Evolutionary conservation across 2,888 invertebrate species (phyloP), one percentile per base, ranked within the genome.

Genomic region (Boloria euphrosyne): DNA sequence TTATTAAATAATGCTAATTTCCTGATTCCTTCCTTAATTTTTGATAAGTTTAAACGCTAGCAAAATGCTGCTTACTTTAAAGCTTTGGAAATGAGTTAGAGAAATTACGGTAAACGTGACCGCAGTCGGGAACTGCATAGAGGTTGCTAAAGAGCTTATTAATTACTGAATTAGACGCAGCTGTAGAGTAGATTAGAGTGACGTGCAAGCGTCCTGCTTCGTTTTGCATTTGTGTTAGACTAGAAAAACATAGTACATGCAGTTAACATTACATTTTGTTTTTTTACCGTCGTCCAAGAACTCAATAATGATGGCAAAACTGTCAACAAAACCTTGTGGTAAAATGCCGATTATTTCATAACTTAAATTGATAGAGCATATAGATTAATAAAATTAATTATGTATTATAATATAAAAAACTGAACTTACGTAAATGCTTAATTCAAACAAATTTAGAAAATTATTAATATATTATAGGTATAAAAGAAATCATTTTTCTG

Each of bases 401-500:
- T 3, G 10, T 38, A 10, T 38, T 10, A 10, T 10, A 38, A 38
- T 38, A 38, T 10, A 38, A 38, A 38, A 38, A 38, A 38, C 10
- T 38, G 2, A 38, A 10, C 10, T 38, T 38, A 38, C 31, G 10
- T 38, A 2, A 38, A 2, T 2, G 10, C 10, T 10, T 38, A 38
- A 38, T 10, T 38, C 31, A 10, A 38, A 38, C 10, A 38, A 38
- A 38, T 10, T 38, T 38, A 38, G 31, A 38, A 38, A 38, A 38
- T 38, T 38, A 38, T 7, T 38, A 10, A 38, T 38, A 38, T 38
- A 60, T 5, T 31, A 59, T 49, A 31, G 55, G 49, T 57, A 50
- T 49, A 55, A 65, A 70, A 71, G 70, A 69, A 70, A 71, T 70
- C 71, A 74, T 72, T 66, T 68, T 44, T 43, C 51, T n/a, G 70